Evolutionary conservation across 2,113 vertebrate species (phyloP), one percentile per base, ranked within the genome.

Genomic region (Carettochelys insculpta): DNA sequence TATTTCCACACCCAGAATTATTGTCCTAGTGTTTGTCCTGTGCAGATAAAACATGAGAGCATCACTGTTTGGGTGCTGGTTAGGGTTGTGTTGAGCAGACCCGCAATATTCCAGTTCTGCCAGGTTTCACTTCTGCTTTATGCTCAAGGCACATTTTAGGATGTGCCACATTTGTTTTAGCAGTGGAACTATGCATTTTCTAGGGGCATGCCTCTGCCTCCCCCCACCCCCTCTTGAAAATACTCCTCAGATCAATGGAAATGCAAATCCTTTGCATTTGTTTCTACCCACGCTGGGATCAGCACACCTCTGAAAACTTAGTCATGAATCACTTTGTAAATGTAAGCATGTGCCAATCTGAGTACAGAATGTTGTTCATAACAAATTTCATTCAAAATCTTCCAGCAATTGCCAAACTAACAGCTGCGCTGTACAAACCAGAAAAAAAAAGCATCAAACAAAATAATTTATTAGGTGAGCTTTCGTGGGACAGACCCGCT

Each of bases 201-300:
- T 17, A 83, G 54, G 56, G 53, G 73, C 52, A 61, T 0, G 7
- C 12, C 77, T 34, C 71, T 41, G 14, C 14, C 10, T 12, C 65
- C 41, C 43, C n/a, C n/a, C 75, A 8, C 27, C 8, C 48, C 31
- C 52, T 71, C n/a, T 87, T 85, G 12, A 52, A 78, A 83, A 31
- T 27, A 13, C 8, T 77, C 1, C 2, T 11, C 31, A 45, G 68
- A 83, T 6, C 4, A 5, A 8, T 7, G 12, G 3, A 1, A 47
- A 22, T 6, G 12, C n/a, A 75, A n/a, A 13, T 2, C 1, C 56
- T n/a, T 65, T 4, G 34, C 34, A 20, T n/a, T 34, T 19, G 61
- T 65, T 65, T 47, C 73, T 91, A n/a, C 58, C 88, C 51, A 56
- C 53, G 11, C 11, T 13, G 4, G 5, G 3, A 3, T 8, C 31